Conservation (phyloP, 1,140 invertebrate species). For the Drosophila nigrodunni region DNA sequence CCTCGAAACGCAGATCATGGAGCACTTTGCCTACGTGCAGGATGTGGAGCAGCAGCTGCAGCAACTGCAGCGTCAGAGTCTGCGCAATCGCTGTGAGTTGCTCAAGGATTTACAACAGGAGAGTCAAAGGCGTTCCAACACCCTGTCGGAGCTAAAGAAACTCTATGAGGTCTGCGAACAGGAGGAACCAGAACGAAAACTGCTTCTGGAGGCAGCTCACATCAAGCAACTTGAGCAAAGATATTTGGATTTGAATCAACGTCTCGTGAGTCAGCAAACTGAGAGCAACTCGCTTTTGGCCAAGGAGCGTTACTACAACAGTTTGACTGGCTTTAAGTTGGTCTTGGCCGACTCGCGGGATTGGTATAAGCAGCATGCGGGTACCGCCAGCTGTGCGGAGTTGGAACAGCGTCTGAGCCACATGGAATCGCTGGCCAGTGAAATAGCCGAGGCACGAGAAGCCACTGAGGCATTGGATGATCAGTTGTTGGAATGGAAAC, state of each 20-base stretch:
- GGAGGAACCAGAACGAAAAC: constrained; percentile 63
- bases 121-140: constrained; percentile 23
- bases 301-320: constrained; percentile 84
- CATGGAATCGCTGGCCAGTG: constrained; percentile 76
- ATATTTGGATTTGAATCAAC: constrained; percentile 51
- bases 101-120: constrained; percentile 60
- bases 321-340: constrained; percentile 79
- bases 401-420: constrained; percentile 79
- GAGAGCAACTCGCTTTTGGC: constrained; percentile 59
- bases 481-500: constrained; percentile 77
- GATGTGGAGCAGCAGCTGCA: constrained; percentile 74
- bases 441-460: constrained; percentile 70
- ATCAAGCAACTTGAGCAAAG: constrained; percentile 76
- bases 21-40: constrained; percentile 67
- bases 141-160: constrained; percentile 59
- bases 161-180: constrained; percentile 74
- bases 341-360: constrained; percentile 80
- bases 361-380: constrained; percentile 84
- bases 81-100: constrained; percentile 70
- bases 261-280: constrained; percentile 52
- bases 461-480: constrained; percentile 62
- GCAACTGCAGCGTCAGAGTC: constrained; percentile 70
- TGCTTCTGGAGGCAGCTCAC: constrained; percentile 68
- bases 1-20: constrained; percentile 65
- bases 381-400: constrained; percentile 68